Evolutionary conservation across 2,113 vertebrate genomes (phyloP).

Genomic region (Nanorana parkeri): DNA sequence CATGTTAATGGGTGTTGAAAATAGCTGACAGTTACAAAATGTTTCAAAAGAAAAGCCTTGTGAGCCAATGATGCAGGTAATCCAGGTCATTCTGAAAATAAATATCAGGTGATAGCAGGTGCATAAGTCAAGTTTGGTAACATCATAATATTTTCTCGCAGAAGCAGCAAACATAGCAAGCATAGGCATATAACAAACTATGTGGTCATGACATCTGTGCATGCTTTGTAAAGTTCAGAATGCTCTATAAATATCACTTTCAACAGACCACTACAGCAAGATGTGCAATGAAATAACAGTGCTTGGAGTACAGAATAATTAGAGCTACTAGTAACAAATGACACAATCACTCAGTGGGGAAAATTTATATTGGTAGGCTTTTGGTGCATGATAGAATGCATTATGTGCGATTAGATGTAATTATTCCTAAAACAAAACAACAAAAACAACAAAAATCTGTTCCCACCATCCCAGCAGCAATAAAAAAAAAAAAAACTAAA

Average conservation of each 20-base stretch:
- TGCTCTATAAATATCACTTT: constrained; percentile 1
- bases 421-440: too few species aligned
- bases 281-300: constrained; percentile 12
- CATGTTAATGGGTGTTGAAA: neutral
- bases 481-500: too few species aligned
- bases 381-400: neutral
- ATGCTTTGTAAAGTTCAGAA: neutral
- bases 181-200: constrained; percentile 7
- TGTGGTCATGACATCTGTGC: constrained; percentile 1
- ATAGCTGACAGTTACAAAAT: constrained; percentile 22
- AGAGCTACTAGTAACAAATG: neutral
- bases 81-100: constrained; percentile 24
- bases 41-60: neutral
- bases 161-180: neutral
- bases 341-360: neutral
- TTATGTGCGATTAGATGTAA: too few species aligned
- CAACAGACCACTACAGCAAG: neutral
- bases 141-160: neutral
- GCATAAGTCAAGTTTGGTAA: constrained; percentile 1
- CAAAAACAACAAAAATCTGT: too few species aligned
- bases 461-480: neutral
- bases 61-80: constrained; percentile 11
- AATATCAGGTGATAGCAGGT: constrained; percentile 31
- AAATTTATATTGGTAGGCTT: neutral
- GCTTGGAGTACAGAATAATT: too few species aligned